phyloP scores from a whole-genome alignment of 1,140 invertebrate genomes.

The Leptestheria dahalacensis region DNA sequence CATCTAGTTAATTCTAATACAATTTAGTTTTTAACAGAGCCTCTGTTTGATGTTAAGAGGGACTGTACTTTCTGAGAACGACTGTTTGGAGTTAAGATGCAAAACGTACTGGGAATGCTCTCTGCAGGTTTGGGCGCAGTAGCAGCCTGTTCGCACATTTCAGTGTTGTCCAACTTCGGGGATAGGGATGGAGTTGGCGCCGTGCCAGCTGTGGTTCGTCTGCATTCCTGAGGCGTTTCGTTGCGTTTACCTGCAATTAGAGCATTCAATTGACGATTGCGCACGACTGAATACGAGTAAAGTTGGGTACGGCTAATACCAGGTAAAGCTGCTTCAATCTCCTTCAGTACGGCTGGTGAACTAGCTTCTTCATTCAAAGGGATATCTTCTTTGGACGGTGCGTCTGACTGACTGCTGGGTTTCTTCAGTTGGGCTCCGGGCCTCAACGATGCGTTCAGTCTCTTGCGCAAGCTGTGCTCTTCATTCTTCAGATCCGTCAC shows the following conservation, averaged over 20 bases:
- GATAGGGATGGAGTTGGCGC: too few relatives aligned
- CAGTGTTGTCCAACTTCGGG: too few relatives aligned
- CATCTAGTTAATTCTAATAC: too few relatives aligned
- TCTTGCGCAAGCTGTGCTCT: slow-evolving; percentile 11
- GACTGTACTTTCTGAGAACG: too few relatives aligned
- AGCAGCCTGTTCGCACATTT: too few relatives aligned
- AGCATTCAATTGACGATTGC: background rate
- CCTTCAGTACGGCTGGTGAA: background rate
- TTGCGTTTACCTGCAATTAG: background rate
- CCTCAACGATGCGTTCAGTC: slow-evolving; percentile 1
- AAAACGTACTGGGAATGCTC: too few relatives aligned
- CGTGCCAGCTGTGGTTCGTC: background rate
- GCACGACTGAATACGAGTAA: background rate
- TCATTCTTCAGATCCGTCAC: slow-evolving; percentile 9
- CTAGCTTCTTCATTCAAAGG: background rate
- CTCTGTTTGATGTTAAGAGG: too few relatives aligned
- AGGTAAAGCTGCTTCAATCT: background rate
- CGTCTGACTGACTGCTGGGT: too few relatives aligned
- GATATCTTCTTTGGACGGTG: background rate
- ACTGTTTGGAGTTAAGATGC: too few relatives aligned
- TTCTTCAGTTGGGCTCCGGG: slow-evolving; percentile 3
- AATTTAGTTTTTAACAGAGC: too few relatives aligned
- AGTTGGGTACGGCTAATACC: background rate
- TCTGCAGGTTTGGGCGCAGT: too few relatives aligned
- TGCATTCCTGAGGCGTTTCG: background rate